A percentile compares a stretch with the other conserved stretches of the same genome.
These are phyloP conservation scores for Meloidogyne chitwoodi DNA, from an alignment of 1,140 invertebrate species.

Conservation along the genomic window DNA sequence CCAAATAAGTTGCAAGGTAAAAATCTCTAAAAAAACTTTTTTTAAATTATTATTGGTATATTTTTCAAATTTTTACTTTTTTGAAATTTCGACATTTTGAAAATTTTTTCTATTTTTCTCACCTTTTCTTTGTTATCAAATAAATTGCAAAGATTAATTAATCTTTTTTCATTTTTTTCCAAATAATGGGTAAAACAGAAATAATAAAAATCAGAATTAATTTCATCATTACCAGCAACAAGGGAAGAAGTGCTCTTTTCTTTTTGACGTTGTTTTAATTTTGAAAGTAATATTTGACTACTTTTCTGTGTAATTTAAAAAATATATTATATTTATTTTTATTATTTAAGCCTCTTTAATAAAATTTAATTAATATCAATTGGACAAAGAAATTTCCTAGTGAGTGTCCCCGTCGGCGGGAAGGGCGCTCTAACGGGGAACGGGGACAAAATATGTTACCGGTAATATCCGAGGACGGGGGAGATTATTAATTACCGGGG, in stretches of 20 bases:
- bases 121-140: neutral
- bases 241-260: neutral
- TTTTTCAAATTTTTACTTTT: neutral
- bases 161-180: neutral
- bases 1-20: neutral
- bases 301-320: neutral
- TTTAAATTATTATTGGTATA: too few species aligned
- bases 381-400: too few species aligned
- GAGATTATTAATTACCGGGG: too few species aligned
- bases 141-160: neutral
- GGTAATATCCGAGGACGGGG: too few species aligned
- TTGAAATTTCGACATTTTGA: too few species aligned
- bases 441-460: too few species aligned
- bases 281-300: neutral
- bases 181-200: conserved; percentile 7
- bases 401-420: too few species aligned
- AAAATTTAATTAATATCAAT: too few species aligned
- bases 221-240: neutral
- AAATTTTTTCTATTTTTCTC: neutral
- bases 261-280: neutral
- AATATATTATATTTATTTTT: too few species aligned
- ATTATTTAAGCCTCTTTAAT: too few species aligned
- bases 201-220: neutral
- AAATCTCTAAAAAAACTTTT: too few species aligned
- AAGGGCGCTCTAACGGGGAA: too few species aligned